phyloP scores from a whole-genome alignment of 2,113 vertebrate species.

The Erinaceus europaeus region DNA sequence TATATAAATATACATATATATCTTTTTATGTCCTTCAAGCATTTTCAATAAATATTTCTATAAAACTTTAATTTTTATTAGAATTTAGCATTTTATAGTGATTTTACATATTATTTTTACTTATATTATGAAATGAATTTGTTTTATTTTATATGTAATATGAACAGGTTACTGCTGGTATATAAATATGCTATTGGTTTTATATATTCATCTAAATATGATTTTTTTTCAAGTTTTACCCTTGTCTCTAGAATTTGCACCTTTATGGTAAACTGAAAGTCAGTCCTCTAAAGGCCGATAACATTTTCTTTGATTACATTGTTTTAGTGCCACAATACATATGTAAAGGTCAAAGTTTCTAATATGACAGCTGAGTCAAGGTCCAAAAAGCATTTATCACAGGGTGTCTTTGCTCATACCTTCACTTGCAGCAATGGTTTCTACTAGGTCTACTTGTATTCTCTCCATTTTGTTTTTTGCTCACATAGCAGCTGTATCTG shows the following conservation, averaged over 20 bases:
- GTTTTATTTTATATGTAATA: not conserved
- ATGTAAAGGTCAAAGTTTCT: constrained; percentile 52
- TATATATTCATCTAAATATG: not conserved
- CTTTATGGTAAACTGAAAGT: constrained; percentile 21
- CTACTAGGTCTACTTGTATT: not conserved
- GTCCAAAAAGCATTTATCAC: constrained; percentile 40
- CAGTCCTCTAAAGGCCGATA: not conserved
- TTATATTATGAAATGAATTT: not conserved
- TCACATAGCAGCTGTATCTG: constrained; percentile 49
- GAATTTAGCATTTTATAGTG: not conserved
- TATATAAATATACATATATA: not conserved
- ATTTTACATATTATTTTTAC: not conserved
- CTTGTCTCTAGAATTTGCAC: not conserved
- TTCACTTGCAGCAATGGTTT: constrained; percentile 60
- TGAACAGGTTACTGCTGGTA: not conserved
- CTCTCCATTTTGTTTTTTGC: constrained; percentile 26
- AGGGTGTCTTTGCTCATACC: not conserved
- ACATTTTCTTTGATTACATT: not conserved
- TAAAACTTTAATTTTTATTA: not conserved
- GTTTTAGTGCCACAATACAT: not conserved
- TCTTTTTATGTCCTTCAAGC: not conserved
- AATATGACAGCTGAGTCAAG: constrained; percentile 31
- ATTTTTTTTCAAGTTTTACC: not conserved
- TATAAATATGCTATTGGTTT: not conserved
- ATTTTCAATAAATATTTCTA: too few species aligned